Evolutionary conservation across 2,888 invertebrate genomes (phyloP), one percentile per base, ranked within the genome.

Genomic region (Pollenia angustigena): DNA sequence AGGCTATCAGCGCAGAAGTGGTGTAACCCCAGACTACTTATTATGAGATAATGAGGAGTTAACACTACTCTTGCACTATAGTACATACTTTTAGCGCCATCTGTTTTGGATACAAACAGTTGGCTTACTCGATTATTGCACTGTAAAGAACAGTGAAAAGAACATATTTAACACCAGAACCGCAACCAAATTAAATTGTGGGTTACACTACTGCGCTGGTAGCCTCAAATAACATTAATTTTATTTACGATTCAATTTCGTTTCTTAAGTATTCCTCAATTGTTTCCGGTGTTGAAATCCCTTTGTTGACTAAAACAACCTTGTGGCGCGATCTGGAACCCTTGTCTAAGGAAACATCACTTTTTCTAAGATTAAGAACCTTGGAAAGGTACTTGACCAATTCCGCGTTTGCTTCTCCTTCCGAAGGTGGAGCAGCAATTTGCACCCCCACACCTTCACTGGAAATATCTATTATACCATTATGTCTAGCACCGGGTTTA

Each of bases 321-420:
- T 95, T 95, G 80, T 95, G 94, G 32, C 95, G 93, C 62, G 95
- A 95, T 85, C 94, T 94, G 1, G 94, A 95, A 12, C 95, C 95
- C 92, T 94, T 91, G 72, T 96, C 96, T 72, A 97, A 91, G 0
- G 94, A 93, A 0, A 97, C 94, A 89, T 96, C 95, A 87, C 96
- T 96, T 92, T 97, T 97, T 84, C 95, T 94, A 2, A 97, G 90
- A 12, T 95, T 95, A 50, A 97, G 92, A n/a, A 96, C 93, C 88
- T 95, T 94, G 0, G 97, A 94, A 69, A 97, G 92, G 90, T 95
- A 97, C 91, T 96, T 96, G 0, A 97, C 94, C 10, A 97, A 94
- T 91, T 97, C 97, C 0, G 95, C 94, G 90, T 97, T 97, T 12
- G 97, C 97, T 93, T 97, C 96, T 4, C 97, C 97, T 90, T 97